Evolutionary conservation across 2,888 invertebrate species (phyloP), one percentile per base, ranked within the genome.

Genomic region (Standfussiana lucernea): DNA sequence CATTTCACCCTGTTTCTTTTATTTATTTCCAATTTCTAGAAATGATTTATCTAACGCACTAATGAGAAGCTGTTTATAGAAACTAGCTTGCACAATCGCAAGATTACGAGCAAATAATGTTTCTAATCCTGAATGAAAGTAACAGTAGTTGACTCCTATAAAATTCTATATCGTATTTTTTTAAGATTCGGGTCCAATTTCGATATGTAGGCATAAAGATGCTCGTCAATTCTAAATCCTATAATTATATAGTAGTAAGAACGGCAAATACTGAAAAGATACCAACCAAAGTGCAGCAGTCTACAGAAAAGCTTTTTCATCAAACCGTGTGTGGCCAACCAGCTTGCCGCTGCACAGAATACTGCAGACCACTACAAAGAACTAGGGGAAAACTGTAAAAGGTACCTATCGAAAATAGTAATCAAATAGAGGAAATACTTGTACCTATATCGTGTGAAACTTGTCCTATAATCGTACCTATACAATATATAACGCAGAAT

Each of bases 321-420:
- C 82, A 76, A 66, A 67, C 32, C 77, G 56, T 77, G 68, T 77
- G 79, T 69, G 62, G 47, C 83, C 59, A 53, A 77, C 64, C 79
- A 78, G 70, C 47, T 68, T 77, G 62, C 40, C 28, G 56, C 64
- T 69, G 56, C 47, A 64, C 67, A 68, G 53, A 62, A 65, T 37
- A 50, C 65, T 79, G 32, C 78, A 64, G 35, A 45, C 78, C 45
- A 47, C 53, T 77, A 53, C 67, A 69, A 37, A 56, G 13, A 56
- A 78, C 35, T 32, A 61, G 56, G 59, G 45, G 40, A 56, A 53
- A 81, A 81, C 74, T 73, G 32, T 61, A 11, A 37, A 75, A 45
- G 59, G 50, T 75, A 65, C 45, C 59, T 35, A 72, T 50, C 42
- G 35, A 61, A 80, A 77, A 42, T 50, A 75, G n/a, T 35, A 79